Percentiles rank a stretch among this genome's conserved stretches.
Evolutionary conservation across 1,140 invertebrate species (phyloP).

Genomic region (Pygmarrhopalites habei): DNA sequence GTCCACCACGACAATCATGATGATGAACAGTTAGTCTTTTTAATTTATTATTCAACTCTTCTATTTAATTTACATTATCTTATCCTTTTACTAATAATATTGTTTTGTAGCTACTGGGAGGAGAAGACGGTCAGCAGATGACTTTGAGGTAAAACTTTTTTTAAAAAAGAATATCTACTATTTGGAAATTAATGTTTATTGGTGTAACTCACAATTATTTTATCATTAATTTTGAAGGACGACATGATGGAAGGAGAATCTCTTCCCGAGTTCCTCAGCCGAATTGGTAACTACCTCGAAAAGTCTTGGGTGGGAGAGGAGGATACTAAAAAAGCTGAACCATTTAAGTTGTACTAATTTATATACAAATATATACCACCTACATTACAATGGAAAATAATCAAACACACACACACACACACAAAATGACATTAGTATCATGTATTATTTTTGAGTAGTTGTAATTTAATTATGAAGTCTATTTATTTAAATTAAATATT

Average conservation of each 20-base stretch:
- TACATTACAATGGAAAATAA: too few species aligned
- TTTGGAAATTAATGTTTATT: too few species aligned
- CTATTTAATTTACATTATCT: neutral
- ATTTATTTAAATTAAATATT: too few species aligned
- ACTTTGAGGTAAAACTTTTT: too few species aligned
- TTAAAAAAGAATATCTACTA: too few species aligned
- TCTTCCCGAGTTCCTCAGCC: neutral
- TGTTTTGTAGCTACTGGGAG: constrained; percentile 1
- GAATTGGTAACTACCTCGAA: neutral
- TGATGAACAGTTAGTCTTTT: neutral
- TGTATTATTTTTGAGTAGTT: too few species aligned
- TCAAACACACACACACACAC: too few species aligned
- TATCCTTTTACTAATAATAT: neutral
- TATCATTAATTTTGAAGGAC: too few species aligned
- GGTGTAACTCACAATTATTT: too few species aligned
- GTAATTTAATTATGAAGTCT: too few species aligned
- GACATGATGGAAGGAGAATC: constrained; percentile 4
- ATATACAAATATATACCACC: too few species aligned
- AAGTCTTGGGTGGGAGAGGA: neutral
- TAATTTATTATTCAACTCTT: neutral
- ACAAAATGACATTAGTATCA: too few species aligned
- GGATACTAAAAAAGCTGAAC: neutral
- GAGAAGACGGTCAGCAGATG: neutral
- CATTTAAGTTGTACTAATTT: neutral
- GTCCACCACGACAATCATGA: neutral